These are phyloP conservation scores for Dasyurus viverrinus DNA, from an alignment of 2,113 vertebrate genomes.

Conservation along the genomic window DNA sequence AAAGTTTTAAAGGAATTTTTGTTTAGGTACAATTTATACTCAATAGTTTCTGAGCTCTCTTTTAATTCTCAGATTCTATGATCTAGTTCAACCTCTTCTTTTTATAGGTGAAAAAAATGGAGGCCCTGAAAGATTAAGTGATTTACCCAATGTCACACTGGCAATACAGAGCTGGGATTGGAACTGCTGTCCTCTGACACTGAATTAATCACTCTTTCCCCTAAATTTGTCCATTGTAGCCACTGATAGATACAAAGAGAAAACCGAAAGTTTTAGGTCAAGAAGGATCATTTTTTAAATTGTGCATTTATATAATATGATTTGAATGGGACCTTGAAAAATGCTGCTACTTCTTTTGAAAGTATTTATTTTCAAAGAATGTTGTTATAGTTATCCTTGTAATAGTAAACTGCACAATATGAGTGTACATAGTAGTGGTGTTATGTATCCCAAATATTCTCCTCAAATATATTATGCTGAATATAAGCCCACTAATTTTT, in stretches of 20 bases:
- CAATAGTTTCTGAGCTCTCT: background rate
- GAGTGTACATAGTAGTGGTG: background rate
- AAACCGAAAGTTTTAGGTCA: background rate
- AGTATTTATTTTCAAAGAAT: constrained; percentile 14
- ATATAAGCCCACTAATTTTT: background rate
- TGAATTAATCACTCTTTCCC: background rate
- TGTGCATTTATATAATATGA: background rate
- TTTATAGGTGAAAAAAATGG: background rate
- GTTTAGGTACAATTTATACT: background rate
- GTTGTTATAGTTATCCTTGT: constrained; percentile 37
- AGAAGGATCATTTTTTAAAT: background rate
- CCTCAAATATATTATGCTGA: background rate
- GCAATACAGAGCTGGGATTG: background rate
- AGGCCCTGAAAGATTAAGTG: background rate
- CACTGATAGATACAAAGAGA: constrained; percentile 23
- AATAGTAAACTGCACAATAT: constrained; percentile 26
- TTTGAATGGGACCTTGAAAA: constrained; percentile 54
- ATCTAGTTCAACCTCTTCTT: background rate
- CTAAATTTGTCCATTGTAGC: background rate
- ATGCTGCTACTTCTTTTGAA: constrained; percentile 7
- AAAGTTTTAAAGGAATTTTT: background rate
- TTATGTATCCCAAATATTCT: background rate
- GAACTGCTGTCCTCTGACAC: background rate
- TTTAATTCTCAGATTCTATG: background rate
- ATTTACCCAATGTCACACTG: background rate